phyloP scores from a whole-genome alignment of 2,113 vertebrate genomes.

The Canis aureus region DNA sequence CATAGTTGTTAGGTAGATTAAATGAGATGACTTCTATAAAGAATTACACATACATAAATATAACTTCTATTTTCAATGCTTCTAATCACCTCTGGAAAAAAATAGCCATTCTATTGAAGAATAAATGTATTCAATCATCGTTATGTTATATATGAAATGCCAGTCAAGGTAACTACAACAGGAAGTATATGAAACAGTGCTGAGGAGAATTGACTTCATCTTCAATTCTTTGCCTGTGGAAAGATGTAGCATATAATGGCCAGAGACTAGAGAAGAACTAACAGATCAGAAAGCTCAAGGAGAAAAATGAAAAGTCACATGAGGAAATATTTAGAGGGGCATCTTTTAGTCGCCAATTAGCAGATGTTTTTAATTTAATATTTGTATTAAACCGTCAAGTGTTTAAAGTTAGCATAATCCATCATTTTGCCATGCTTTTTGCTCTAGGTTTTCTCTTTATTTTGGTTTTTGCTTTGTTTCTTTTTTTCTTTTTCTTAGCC shows the following conservation, averaged over 20 bases:
- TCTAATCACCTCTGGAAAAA: not conserved
- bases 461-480: not conserved
- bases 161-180: not conserved
- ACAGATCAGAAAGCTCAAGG: not conserved
- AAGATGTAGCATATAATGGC: not conserved
- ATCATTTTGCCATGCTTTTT: not conserved
- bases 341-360: slow-evolving; percentile 3
- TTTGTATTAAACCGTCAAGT: not conserved
- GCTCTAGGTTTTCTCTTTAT: not conserved
- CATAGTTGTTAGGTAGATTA: not conserved
- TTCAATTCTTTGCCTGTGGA: not conserved
- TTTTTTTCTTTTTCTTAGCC: not conserved
- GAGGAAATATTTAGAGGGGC: not conserved
- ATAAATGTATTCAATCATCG: not conserved
- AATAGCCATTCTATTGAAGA: not conserved
- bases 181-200: not conserved
- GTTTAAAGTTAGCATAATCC: not conserved
- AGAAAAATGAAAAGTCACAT: slow-evolving; percentile 9
- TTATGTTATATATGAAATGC: not conserved
- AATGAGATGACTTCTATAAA: not conserved
- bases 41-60: not conserved
- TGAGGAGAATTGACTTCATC: not conserved
- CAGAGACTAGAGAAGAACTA: not conserved
- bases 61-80: not conserved
- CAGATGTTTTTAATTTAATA: not conserved